Base-by-base conservation (phyloP, 1,140 invertebrate species). In the Pachypsylla venusta region DNA sequence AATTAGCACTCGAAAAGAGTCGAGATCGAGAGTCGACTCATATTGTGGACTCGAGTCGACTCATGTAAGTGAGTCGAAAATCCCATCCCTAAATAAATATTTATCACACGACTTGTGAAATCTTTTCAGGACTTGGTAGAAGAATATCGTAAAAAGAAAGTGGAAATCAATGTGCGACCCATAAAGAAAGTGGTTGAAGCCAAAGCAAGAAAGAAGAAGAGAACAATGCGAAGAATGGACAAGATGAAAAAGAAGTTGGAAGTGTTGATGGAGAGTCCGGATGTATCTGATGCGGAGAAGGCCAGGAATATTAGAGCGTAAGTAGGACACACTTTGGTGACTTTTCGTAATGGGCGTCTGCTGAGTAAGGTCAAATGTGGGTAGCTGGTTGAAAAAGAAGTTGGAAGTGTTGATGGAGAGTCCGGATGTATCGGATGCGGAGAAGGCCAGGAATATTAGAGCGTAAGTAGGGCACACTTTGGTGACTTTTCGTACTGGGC, bases 121-220 rank as follows among this genome's bases (percentile, higher is more conserved):
- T n/a, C 24, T 57, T 67, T 70, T 53, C 66, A 81, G 72, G 83
- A 83, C 68, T 69, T 85, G 3, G 75, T 80, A 0, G 76, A 82
- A 4, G 84, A 89, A 60, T 89, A 88, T 64, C 79, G 81, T 59
- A 83, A 83, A 60, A 77, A 79, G 64, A 69, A 89, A 20, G 82
- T 89, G 73, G 93, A 94, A 63, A 81, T 99, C 3, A 93, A 99
- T 74, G 85, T 84, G 0, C 75, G 91, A 56, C 92, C 96, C 14
- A 95, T 98, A 53, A 99, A 98, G 72, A 99, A 99, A 77, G 89
- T 99, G 0, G 83, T 94, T 63, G 93, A 99, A 76, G 97, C 97
- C 0, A 99, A 97, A 71, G 90, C 92, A 0, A 81, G 97, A 53
- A 99, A 98, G 77, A 96, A 98, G 81, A 85, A 83, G 68, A 83